Evolutionary conservation across 2,797 vertebrate genomes (phyloP).

Genomic region (Gymnoscopelus braueri): DNA sequence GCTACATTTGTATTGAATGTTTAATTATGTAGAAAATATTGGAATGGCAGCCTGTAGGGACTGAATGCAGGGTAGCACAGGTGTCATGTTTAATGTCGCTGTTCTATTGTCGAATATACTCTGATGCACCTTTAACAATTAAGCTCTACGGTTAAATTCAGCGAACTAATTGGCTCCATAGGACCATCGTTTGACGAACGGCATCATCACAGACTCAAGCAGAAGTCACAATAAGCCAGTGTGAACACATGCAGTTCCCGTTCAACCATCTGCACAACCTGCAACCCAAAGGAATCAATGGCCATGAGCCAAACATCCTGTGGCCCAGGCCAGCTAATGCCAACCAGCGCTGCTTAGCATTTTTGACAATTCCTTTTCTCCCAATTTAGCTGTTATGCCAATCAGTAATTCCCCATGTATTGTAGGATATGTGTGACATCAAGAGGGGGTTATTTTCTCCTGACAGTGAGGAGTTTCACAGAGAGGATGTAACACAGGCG

Average conservation of each 20-base stretch:
- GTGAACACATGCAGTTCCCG: conserved; percentile 27
- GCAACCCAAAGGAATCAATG: conserved; percentile 40
- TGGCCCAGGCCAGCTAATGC: neutral
- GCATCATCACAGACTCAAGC: neutral
- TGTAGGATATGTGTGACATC: no score
- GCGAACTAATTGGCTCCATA: neutral
- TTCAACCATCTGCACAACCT: conserved; percentile 43
- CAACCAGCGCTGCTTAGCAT: conserved; percentile 41
- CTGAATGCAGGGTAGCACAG: neutral
- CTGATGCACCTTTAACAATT: no score
- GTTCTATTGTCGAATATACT: no score
- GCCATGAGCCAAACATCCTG: conserved; percentile 23
- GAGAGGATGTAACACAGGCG: no score
- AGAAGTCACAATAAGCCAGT: conserved; percentile 16
- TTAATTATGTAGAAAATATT: neutral
- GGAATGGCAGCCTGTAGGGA: neutral
- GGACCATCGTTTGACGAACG: neutral
- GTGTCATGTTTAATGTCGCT: neutral
- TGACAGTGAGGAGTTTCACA: no score
- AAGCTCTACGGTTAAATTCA: neutral
- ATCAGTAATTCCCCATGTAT: no score
- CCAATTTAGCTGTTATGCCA: no score
- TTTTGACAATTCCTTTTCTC: conserved; percentile 3
- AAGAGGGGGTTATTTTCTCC: no score
- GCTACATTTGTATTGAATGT: no score